phyloP scores from a whole-genome alignment of 2,888 invertebrate genomes.

The Epinotia brunnichana region DNA sequence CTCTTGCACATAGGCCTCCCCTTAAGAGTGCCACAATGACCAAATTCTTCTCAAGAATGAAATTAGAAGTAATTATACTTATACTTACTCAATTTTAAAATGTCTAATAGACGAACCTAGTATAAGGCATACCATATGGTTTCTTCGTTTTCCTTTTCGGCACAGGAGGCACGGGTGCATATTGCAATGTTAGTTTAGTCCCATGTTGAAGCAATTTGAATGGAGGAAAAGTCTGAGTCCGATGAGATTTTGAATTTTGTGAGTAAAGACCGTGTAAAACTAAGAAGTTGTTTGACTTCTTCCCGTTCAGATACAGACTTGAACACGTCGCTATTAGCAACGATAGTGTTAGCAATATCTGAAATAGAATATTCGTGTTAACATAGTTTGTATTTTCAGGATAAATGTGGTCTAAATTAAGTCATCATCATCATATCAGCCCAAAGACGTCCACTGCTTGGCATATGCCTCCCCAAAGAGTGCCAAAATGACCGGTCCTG shows the following conservation, averaged over 20 bases:
- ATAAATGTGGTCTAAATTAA: too few relatives aligned
- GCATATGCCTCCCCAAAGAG: too few relatives aligned
- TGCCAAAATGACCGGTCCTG: too few relatives aligned
- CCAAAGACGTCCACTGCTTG: too few relatives aligned
- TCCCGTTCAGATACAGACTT: background rate
- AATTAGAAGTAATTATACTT: too few relatives aligned
- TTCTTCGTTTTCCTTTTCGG: background rate
- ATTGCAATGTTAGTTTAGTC: background rate
- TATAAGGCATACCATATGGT: background rate
- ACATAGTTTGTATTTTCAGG: background rate
- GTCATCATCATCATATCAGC: too few relatives aligned
- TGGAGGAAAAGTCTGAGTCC: too few relatives aligned
- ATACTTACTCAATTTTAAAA: background rate
- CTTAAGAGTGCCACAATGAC: too few relatives aligned
- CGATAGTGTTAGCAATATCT: background rate
- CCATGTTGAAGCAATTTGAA: too few relatives aligned
- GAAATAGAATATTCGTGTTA: background rate
- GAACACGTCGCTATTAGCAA: background rate
- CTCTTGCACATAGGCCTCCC: too few relatives aligned
- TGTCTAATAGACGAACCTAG: background rate
- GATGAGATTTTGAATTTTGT: background rate
- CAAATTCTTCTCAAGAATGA: too few relatives aligned
- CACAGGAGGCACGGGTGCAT: background rate
- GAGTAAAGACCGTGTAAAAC: background rate
- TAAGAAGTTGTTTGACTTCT: background rate